A percentile compares a stretch with the other conserved stretches of the same genome.
These are phyloP conservation scores for Apolygus lucorum DNA, from an alignment of 1,140 invertebrate species.

Conservation along the genomic window DNA sequence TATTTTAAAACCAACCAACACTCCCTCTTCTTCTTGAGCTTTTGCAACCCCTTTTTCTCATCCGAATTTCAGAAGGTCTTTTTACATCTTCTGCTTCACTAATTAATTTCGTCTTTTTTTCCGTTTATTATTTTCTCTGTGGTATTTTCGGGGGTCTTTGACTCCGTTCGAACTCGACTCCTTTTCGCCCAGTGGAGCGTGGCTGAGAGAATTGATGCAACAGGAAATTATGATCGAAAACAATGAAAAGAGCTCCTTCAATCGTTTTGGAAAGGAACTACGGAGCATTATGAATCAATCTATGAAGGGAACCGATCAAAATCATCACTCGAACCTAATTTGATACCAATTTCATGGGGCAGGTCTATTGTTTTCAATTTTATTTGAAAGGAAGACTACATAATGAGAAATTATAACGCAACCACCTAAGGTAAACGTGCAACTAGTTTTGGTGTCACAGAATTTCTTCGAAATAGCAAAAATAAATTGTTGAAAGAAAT, in stretches of 20 bases:
- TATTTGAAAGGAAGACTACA: not conserved
- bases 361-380: not conserved
- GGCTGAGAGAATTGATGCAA: slow-evolving; percentile 3
- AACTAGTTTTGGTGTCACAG: no score
- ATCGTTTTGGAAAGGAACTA: not conserved
- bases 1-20: slow-evolving; percentile 25
- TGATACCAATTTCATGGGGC: slow-evolving; percentile 2
- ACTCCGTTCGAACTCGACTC: not conserved
- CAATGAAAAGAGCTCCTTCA: not conserved
- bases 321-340: no score
- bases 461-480: no score
- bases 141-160: slow-evolving; percentile 14
- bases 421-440: no score
- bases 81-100: slow-evolving; percentile 3
- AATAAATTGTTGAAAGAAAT: no score
- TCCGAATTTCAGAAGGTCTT: not conserved
- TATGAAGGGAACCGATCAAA: not conserved
- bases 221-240: slow-evolving; percentile 13
- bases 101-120: no score
- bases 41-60: slow-evolving; percentile 3
- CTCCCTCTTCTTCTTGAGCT: slow-evolving; percentile 5
- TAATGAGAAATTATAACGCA: not conserved
- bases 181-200: not conserved
- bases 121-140: no score
- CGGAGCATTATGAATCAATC: slow-evolving; percentile 15